Evolutionary conservation across 2,113 vertebrate species (phyloP), one percentile per base, ranked within the genome.

Genomic region (Alethe castanea): DNA sequence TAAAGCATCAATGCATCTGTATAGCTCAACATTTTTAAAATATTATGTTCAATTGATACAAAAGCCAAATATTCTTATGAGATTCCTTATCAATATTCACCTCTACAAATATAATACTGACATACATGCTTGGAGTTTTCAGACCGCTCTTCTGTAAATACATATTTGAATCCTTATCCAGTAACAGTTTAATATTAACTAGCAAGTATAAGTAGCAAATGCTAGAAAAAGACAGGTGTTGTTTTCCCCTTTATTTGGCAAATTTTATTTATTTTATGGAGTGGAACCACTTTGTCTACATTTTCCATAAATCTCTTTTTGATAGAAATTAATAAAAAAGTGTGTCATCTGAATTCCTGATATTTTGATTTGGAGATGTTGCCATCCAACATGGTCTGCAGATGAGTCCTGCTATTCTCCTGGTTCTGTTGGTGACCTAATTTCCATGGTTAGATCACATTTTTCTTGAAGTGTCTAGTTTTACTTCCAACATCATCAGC

Each of bases 161-260:
- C 67, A 28, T 8, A 26, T 91, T 65, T 79, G 14, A 8, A 69
- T 79, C 23, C 25, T 91, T 71, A 48, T 71, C 87, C 29, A 74
- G 17, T 19, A 72, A 42, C 13, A 44, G 2, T 44, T 60, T 67
- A 60, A 60, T 13, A 31, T 52, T 54, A 81, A 29, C 38, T 47
- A 29, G 35, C 35, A 35, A 35, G 35, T 35, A 35, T 33, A 33
- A 83, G 11, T 28, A 72, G 69, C 4, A 53, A 74, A 61, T 57
- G 6, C 6, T 57, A 56, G 50, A 44, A 64, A 56, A 71, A 22
- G 14, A 24, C 18, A 0, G 1, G 4, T 3, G 0, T 20, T 59
- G 25, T 35, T 57, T 47, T 28, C 9, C 20, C 7, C 4, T 29
- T 36, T 69, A 18, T 57, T 67, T 45, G 45, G 2, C 10, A 77